Percentiles rank a stretch among this genome's conserved stretches.
phyloP scores from a whole-genome alignment of 2,113 vertebrate species.

The Morphnarchus princeps region DNA sequence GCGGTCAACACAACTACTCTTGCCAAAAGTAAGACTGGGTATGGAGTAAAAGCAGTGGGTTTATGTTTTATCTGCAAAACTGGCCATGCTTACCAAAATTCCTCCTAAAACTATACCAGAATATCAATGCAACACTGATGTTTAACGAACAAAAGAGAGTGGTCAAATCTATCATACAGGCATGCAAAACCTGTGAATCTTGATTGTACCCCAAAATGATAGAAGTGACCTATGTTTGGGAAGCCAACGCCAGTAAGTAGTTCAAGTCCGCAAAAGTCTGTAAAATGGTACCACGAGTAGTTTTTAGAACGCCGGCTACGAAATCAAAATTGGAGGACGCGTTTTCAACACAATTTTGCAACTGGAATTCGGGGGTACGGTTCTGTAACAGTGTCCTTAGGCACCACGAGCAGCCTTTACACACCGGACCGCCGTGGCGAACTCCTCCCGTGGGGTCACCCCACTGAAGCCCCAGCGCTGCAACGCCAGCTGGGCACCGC shows the following conservation, averaged over 20 bases:
- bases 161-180: not conserved
- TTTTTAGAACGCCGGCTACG: not conserved
- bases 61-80: not conserved
- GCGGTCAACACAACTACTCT: not conserved
- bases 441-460: too few species aligned
- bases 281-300: not conserved
- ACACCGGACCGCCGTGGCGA: accelerated
- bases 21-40: not conserved
- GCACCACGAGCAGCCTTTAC: not conserved
- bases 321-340: not conserved
- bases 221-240: not conserved
- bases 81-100: not conserved
- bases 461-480: accelerated
- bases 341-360: not conserved
- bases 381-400: not conserved
- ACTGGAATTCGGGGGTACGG: not conserved
- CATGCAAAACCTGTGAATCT: too few species aligned
- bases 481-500: not conserved
- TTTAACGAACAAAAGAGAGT: not conserved
- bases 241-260: not conserved
- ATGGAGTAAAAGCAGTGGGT: not conserved
- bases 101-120: not conserved
- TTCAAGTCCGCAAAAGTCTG: not conserved
- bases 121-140: not conserved
- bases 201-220: not conserved